These are phyloP conservation scores for Panulirus ornatus DNA, from an alignment of 1,140 invertebrate species.

Conservation along the genomic window DNA sequence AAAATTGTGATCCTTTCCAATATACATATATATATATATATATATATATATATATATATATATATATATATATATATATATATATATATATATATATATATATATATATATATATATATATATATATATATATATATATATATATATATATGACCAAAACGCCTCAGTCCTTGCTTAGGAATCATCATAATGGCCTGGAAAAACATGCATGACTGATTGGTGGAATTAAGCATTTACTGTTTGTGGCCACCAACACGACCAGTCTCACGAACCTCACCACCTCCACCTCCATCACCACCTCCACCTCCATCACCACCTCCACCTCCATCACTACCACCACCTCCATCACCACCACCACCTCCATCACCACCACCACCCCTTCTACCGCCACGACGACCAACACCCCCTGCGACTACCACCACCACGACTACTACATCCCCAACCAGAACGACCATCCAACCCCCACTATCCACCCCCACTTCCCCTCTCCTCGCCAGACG, in stretches of 20 bases:
- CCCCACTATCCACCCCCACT: background rate
- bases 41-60: slow-evolving; percentile 14
- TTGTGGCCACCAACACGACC: background rate
- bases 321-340: background rate
- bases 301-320: background rate
- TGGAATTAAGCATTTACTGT: too few relatives aligned
- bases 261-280: slow-evolving; percentile 32
- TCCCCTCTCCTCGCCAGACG: background rate
- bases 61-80: slow-evolving; percentile 38
- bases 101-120: slow-evolving; percentile 26
- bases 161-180: too few relatives aligned
- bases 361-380: background rate
- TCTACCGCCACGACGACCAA: too few relatives aligned
- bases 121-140: background rate
- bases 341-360: slow-evolving; percentile 15
- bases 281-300: background rate
- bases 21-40: background rate
- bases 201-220: too few relatives aligned
- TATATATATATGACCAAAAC: too few relatives aligned
- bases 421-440: background rate
- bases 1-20: too few relatives aligned
- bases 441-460: background rate
- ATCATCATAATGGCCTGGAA: too few relatives aligned
- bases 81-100: background rate
- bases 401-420: too few relatives aligned